Base-by-base conservation (phyloP, 2,888 invertebrate species). In the Lepetodrilus schrolli region DNA sequence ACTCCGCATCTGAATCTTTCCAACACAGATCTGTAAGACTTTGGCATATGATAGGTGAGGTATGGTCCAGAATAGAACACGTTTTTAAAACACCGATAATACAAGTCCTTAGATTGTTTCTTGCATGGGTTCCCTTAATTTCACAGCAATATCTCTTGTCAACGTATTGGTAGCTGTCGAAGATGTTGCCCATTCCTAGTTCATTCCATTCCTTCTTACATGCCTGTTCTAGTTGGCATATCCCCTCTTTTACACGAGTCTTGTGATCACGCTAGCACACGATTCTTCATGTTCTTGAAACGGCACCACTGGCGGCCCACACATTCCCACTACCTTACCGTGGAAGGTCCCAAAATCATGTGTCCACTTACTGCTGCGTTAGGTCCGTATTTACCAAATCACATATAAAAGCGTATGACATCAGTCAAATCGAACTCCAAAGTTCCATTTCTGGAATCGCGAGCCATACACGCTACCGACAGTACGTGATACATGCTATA, bases 111-210 rank as follows among this genome's bases (percentile, higher is more conserved):
- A 5, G 17, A 8, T 51, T 13, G 26, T 51, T 51, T 5, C 26
- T 8, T 26, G 23, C 26, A n/a, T 17, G 4, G 21, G 23, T 51
- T 23, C 50, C 51, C 13, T 23, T n/a, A n/a, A n/a, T n/a, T 23
- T 13, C 23, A 51, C 17, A 51, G 4, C 21, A 23, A n/a, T n/a
- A 23, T 13, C 26, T 8, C 51, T 23, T 23, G 51, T 23, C 23
- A 20, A 26, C 26, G 26, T 17, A 23, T 23, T 23, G 21, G 51
- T 17, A 23, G 21, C 21, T n/a, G 23, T 23, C 26, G 21, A 10
- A 51, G 20, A 17, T 5, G 69, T 72, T 50, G 49, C 48, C 51
- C 72, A 48, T 47, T 71, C 50, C 34, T 20, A 7, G 37, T 26
- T 23, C 37, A 4, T 30, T 58, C 58, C 13, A 38, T 7, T 43